A percentile compares a stretch with the other conserved stretches of the same genome.
Evolutionary conservation across 2,113 vertebrate species (phyloP).

Genomic region (Haemorhous mexicanus): DNA sequence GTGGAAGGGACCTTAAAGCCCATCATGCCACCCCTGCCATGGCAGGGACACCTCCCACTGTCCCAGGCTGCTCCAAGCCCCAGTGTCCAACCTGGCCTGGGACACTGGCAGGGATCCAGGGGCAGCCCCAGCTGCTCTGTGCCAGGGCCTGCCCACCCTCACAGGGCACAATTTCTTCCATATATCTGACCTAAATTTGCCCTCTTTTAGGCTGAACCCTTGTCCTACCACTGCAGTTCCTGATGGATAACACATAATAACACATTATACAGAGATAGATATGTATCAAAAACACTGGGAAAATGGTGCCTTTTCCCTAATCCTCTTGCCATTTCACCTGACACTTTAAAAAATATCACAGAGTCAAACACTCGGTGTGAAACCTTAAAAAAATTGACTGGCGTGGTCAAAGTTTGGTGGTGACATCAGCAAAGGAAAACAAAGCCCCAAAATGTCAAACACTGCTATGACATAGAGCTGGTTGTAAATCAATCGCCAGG

Average conservation of each 20-base stretch:
- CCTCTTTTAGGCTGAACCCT: neutral
- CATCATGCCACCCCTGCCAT: no score
- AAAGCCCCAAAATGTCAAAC: slow-evolving; percentile 28
- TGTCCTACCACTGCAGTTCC: neutral
- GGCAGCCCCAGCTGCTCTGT: neutral
- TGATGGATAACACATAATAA: neutral
- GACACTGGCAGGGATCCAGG: neutral
- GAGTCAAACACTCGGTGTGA: neutral
- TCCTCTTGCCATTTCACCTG: neutral
- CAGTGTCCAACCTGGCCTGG: accelerated
- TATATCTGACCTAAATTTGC: neutral
- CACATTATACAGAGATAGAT: neutral
- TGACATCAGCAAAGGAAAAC: neutral
- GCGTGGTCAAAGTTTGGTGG: neutral
- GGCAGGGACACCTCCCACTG: neutral
- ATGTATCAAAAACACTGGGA: neutral
- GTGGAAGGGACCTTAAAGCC: neutral
- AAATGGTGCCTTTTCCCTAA: neutral
- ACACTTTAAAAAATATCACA: neutral
- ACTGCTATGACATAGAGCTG: neutral
- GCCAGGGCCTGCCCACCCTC: neutral
- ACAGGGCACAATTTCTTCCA: neutral
- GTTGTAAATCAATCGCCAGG: slow-evolving; percentile 28
- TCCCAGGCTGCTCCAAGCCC: neutral
- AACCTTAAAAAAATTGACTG: slow-evolving; percentile 6